Conservation (phyloP, 2,113 vertebrate species). For the Nyctibius bracteatus region DNA sequence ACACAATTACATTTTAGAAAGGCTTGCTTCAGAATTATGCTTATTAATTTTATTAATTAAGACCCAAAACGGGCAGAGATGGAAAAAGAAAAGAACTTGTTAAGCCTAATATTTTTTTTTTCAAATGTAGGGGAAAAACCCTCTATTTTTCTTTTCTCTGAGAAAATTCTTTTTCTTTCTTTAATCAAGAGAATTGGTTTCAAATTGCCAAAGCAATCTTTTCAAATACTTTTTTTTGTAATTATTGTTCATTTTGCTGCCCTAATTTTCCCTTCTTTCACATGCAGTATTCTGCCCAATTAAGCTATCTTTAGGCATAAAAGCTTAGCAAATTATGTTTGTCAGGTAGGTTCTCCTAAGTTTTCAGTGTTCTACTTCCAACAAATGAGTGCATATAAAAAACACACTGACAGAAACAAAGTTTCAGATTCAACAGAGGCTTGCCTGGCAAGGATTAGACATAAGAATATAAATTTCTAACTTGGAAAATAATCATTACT, state of each 20-base stretch:
- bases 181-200: not conserved
- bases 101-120: not conserved
- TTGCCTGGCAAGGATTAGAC: not conserved
- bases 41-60: not conserved
- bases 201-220: not conserved
- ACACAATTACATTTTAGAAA: not conserved
- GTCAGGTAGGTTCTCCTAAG: not conserved
- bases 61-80: not conserved
- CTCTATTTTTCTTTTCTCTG: not conserved
- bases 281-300: not conserved
- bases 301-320: not conserved
- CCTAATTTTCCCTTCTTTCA: conserved; percentile 3
- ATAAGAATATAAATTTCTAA: not conserved
- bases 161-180: not conserved
- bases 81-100: not conserved
- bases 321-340: not conserved
- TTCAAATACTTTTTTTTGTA: not conserved
- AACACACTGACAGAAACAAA: not conserved
- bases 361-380: not conserved
- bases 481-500: conserved; percentile 6
- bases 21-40: not conserved
- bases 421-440: not conserved
- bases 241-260: not conserved
- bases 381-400: not conserved
- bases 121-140: not conserved